phyloP scores from a whole-genome alignment of 2,797 vertebrate species.

The Onychomys torridus region DNA sequence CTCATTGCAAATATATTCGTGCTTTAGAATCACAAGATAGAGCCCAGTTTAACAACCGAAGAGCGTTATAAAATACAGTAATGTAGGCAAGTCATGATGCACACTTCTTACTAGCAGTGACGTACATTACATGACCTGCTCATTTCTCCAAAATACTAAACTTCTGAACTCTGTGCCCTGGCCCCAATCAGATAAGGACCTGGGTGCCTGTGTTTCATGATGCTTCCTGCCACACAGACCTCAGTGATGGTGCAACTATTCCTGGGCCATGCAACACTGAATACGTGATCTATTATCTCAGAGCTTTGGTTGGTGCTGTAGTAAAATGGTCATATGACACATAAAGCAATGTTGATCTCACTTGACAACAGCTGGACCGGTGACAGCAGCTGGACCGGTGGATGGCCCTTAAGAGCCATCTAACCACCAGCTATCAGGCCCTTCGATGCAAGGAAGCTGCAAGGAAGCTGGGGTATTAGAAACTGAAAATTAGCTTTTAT shows the following conservation, averaged over 20 bases:
- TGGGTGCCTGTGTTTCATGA: background rate
- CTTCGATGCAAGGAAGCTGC: background rate
- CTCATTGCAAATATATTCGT: background rate
- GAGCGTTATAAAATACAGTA: background rate
- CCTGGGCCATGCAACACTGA: background rate
- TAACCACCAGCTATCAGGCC: too few relatives aligned
- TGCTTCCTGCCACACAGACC: background rate
- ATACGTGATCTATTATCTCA: background rate
- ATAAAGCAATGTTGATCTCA: background rate
- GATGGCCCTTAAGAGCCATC: background rate
- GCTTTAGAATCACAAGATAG: background rate
- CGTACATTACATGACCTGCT: background rate
- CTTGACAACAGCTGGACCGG: too few relatives aligned
- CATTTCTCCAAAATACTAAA: conserved; percentile 41
- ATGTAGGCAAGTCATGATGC: background rate
- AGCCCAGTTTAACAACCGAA: background rate
- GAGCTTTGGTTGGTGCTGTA: background rate
- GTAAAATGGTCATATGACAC: background rate
- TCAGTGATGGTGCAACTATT: background rate
- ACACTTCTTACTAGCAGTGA: too few relatives aligned
- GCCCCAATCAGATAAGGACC: background rate
- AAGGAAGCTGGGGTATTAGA: background rate
- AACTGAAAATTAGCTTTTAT: background rate
- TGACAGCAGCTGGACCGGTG: too few relatives aligned
- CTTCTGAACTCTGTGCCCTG: conserved; percentile 20